phyloP scores from a whole-genome alignment of 2,113 vertebrate species.

The Corydoras maculifer region DNA sequence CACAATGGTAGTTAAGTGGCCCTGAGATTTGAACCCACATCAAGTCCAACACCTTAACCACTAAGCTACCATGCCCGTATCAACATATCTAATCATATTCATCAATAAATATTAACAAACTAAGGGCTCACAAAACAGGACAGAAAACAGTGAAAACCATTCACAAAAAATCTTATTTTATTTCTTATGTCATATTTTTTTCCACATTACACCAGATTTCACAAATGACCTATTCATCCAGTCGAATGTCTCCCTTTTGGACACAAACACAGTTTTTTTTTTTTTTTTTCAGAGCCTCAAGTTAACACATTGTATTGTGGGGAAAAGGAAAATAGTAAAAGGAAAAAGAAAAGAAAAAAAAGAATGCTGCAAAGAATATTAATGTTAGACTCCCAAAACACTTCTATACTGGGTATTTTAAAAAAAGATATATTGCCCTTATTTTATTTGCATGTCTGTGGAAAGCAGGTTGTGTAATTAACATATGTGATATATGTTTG shows the following conservation, averaged over 20 bases:
- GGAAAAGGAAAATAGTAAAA: not conserved
- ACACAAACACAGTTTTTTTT: constrained; percentile 20
- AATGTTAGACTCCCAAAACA: constrained; percentile 23
- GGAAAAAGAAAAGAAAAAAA: constrained; percentile 18
- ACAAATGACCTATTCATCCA: constrained; percentile 44
- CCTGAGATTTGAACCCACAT: too few relatives aligned
- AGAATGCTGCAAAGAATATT: constrained; percentile 27
- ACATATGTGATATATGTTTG: too few relatives aligned
- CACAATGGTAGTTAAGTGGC: too few relatives aligned
- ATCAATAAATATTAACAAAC: too few relatives aligned
- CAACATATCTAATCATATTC: too few relatives aligned
- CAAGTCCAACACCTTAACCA: too few relatives aligned
- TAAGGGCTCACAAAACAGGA: too few relatives aligned
- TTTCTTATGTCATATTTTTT: constrained; percentile 17
- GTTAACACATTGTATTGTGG: constrained; percentile 18
- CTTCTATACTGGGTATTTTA: constrained; percentile 22
- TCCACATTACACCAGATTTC: constrained; percentile 56
- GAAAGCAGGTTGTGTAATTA: constrained; percentile 16
- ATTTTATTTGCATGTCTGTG: constrained; percentile 19
- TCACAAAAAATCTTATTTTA: constrained; percentile 32
- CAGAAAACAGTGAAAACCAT: too few relatives aligned
- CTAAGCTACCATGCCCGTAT: too few relatives aligned
- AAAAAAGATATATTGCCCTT: constrained; percentile 7
- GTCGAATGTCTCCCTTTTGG: constrained; percentile 32
- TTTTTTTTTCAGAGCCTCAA: constrained; percentile 8